Evolutionary conservation across 2,797 vertebrate genomes (phyloP).

Genomic region (Spea hammondii): DNA sequence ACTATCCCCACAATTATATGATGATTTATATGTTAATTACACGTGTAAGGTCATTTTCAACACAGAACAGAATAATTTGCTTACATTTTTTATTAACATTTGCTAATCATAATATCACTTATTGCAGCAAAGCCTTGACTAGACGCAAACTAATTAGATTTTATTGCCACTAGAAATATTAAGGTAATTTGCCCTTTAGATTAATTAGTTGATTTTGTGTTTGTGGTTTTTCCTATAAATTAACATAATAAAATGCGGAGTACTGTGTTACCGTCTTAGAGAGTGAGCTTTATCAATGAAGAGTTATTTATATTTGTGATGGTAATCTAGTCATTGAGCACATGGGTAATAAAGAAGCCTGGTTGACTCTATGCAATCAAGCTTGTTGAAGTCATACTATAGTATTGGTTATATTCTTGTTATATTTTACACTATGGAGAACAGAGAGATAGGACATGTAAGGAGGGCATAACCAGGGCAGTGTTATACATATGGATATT

Average conservation of each 20-base stretch:
- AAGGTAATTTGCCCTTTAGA: slow-evolving; percentile 16
- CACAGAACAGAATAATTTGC: neutral
- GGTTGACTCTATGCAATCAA: neutral
- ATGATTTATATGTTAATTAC: neutral
- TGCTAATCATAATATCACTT: slow-evolving; percentile 10
- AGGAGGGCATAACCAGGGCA: no score
- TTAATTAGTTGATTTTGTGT: slow-evolving; percentile 25
- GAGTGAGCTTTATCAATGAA: neutral
- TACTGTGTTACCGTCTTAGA: neutral
- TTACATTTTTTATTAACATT: slow-evolving; percentile 5
- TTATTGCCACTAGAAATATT: neutral
- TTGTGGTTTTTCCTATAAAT: slow-evolving; percentile 30
- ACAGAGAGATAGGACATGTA: no score
- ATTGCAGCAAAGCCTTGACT: slow-evolving; percentile 8
- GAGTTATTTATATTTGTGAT: neutral
- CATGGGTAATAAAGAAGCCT: neutral
- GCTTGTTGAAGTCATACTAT: neutral
- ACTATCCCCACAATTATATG: neutral
- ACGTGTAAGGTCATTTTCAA: neutral
- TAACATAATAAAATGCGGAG: slow-evolving; percentile 9
- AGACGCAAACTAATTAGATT: slow-evolving; percentile 18
- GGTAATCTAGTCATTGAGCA: slow-evolving; percentile 16
- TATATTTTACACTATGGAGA: neutral
- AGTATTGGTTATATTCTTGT: neutral
- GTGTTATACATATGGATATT: no score